phyloP scores from a whole-genome alignment of 2,888 invertebrate species.

The Polia nebulosa region DNA sequence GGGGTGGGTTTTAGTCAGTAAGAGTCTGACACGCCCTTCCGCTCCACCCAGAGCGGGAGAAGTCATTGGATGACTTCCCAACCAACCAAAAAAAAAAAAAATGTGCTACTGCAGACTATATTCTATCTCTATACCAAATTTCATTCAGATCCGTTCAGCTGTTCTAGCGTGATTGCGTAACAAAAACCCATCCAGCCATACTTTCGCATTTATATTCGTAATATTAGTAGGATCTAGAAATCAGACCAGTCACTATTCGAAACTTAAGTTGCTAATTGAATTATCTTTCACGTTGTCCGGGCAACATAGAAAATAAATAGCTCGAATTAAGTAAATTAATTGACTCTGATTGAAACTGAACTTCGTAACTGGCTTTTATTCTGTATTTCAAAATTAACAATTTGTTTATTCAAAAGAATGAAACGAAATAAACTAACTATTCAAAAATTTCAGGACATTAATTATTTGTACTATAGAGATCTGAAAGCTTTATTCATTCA shows the following conservation, averaged over 20 bases:
- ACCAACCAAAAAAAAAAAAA: too few species aligned
- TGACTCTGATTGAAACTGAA: slow-evolving; percentile 23
- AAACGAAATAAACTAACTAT: slow-evolving; percentile 12
- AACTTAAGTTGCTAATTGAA: slow-evolving; percentile 12
- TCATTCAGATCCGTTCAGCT: too few species aligned
- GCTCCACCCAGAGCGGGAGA: too few species aligned
- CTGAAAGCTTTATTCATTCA: background rate
- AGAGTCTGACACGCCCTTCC: too few species aligned
- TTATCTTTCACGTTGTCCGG: background rate
- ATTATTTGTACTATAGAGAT: background rate
- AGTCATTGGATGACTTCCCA: too few species aligned
- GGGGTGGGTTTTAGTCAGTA: too few species aligned
- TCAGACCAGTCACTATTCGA: slow-evolving; percentile 2
- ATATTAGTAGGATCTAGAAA: too few species aligned
- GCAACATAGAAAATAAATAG: slow-evolving; percentile 13
- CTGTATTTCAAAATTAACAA: slow-evolving; percentile 16
- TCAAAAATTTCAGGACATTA: slow-evolving; percentile 5
- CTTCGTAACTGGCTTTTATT: slow-evolving; percentile 24
- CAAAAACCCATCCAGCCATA: too few species aligned
- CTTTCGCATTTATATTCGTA: too few species aligned
- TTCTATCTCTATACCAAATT: too few species aligned
- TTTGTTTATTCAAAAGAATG: slow-evolving; percentile 11
- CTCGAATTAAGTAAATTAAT: slow-evolving; percentile 26
- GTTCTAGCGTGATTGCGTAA: too few species aligned
- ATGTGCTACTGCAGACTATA: too few species aligned